Base-by-base conservation (phyloP, 1,140 invertebrate genomes). In the Oscheius sp. region DNA sequence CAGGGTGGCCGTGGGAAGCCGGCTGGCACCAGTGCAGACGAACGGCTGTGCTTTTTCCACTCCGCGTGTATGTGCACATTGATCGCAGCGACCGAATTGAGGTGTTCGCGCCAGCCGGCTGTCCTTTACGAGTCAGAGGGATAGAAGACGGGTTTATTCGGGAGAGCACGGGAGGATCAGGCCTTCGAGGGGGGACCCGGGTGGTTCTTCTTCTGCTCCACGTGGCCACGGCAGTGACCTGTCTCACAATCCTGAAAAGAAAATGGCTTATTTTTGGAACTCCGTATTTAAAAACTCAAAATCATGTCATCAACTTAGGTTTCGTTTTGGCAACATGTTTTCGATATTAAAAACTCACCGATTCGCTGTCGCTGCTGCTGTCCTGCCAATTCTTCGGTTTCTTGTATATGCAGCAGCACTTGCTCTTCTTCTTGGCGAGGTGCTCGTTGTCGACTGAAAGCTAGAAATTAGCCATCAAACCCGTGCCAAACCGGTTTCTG, bases 321-420 rank as follows among this genome's bases (percentile, higher is more conserved):
- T n/a, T n/a, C n/a, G n/a, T n/a, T n/a, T n/a, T n/a, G n/a, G n/a
- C n/a, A n/a, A n/a, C n/a, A n/a, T n/a, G n/a, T n/a, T n/a, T 45
- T 45, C 42, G 42, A 45, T 0, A 0, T 23, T 18, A 63, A 63
- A 42, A 36, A 32, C 61, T 29, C 4, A 63, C 61, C 10, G 61
- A 75, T 55, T 72, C 76, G 26, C 28, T 38, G 29, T 75, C 76
- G 20, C 68, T 66, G 10, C 59, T 65, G 4, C 52, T 64, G 32
- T 77, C 76, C 20, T 76, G 65, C 73, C 74, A 77, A 38, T 77
- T 72, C n/a, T 67, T 71, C 1, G 68, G 76, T 31, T 77, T 77
- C 63, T 75, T 77, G 52, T 77, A 77, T 26, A 77, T 76, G 32
- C 76, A 77, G 45, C 76, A 77, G 55, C 73, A 75, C 38, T 75